Conservation (phyloP, 2,797 vertebrate species). For the Squalus acanthias region DNA sequence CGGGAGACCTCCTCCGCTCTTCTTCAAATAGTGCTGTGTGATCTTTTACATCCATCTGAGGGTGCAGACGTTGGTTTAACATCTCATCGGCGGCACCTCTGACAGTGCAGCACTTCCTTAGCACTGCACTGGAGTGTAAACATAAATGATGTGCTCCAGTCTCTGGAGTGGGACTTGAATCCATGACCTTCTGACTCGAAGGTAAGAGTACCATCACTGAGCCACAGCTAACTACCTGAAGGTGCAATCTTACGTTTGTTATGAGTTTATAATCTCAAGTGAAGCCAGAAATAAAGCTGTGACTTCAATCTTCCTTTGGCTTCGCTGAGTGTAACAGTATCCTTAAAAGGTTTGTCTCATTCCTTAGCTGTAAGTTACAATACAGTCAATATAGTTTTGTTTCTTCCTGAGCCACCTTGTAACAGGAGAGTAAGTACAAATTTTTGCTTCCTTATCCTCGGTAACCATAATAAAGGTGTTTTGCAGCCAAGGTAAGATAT, state of each 20-base stretch:
- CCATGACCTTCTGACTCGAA: background rate
- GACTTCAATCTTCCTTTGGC: background rate
- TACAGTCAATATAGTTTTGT: background rate
- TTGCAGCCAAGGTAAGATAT: background rate
- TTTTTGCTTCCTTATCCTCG: background rate
- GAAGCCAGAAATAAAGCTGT: background rate
- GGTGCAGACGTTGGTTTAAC: no score
- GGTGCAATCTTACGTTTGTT: background rate
- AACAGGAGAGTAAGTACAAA: background rate
- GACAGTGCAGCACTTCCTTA: no score
- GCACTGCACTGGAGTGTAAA: no score
- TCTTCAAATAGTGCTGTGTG: no score
- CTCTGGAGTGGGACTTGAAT: background rate
- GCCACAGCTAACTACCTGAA: background rate
- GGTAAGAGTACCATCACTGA: background rate
- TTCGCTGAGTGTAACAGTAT: no score
- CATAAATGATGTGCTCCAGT: no score
- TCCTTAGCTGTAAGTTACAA: background rate
- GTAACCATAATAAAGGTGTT: no score
- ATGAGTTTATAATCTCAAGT: background rate
- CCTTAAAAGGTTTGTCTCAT: background rate
- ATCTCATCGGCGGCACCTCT: no score
- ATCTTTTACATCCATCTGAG: no score
- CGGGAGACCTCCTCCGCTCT: no score
- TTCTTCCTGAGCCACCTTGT: no score